phyloP scores from a whole-genome alignment of 2,888 invertebrate species.

The Oxystoma pomonae region DNA sequence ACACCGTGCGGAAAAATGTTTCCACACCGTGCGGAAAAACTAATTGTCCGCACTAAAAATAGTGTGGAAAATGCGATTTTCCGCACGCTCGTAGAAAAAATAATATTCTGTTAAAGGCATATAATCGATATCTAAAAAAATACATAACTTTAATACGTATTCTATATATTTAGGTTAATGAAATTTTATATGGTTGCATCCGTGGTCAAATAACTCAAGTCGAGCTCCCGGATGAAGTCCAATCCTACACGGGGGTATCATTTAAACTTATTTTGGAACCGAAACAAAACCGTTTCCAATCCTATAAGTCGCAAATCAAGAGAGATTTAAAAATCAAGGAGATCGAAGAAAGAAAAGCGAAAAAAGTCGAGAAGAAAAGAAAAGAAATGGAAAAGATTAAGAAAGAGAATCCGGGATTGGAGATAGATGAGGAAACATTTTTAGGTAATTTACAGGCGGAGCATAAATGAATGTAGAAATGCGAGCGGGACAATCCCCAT shows the following conservation, averaged over 20 bases:
- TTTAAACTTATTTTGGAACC: conserved; percentile 45
- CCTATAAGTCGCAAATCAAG: conserved; percentile 58
- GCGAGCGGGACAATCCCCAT: too few species aligned
- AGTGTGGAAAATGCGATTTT: too few species aligned
- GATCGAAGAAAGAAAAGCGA: conserved; percentile 51
- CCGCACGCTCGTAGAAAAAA: too few species aligned
- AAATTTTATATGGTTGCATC: conserved; percentile 53
- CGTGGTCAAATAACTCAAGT: conserved; percentile 55
- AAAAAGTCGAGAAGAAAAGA: conserved; percentile 51
- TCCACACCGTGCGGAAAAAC: too few species aligned
- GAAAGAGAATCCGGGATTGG: conserved; percentile 55
- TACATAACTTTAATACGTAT: too few species aligned
- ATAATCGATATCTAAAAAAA: too few species aligned
- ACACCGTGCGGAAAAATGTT: too few species aligned
- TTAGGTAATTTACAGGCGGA: conserved; percentile 51
- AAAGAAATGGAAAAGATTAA: conserved; percentile 57
- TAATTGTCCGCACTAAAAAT: too few species aligned
- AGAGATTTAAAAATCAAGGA: conserved; percentile 57
- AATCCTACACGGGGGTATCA: conserved; percentile 48
- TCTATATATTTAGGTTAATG: conserved; percentile 38
- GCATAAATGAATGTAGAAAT: neutral
- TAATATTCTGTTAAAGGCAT: too few species aligned
- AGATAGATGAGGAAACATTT: conserved; percentile 57
- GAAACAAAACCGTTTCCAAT: conserved; percentile 50
- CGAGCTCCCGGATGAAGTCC: conserved; percentile 47